These are phyloP conservation scores for Bombus affinis DNA, from an alignment of 1,140 invertebrate genomes.

Conservation along the genomic window DNA sequence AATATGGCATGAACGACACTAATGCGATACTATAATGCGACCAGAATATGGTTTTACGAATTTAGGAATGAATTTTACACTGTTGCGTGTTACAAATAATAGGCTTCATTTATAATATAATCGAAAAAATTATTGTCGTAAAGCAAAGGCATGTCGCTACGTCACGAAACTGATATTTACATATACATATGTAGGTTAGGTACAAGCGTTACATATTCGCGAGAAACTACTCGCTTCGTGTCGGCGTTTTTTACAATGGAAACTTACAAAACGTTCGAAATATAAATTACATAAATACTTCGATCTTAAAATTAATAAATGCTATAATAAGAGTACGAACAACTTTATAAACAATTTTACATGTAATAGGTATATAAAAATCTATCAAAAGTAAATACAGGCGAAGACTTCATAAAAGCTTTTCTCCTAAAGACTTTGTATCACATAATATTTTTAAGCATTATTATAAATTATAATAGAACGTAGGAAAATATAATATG, in stretches of 20 bases:
- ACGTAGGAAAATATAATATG: background rate
- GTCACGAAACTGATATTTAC: slow-evolving; percentile 4
- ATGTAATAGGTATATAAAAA: background rate
- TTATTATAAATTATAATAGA: background rate
- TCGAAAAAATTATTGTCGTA: slow-evolving; percentile 14
- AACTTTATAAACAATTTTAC: background rate
- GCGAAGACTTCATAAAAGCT: background rate
- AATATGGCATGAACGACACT: background rate
- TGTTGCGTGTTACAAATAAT: background rate
- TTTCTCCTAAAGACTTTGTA: background rate
- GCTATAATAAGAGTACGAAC: background rate
- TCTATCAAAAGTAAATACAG: background rate
- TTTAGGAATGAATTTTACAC: background rate
- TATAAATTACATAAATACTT: background rate
- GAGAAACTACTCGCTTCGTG: no score
- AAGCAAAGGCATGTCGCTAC: slow-evolving; percentile 1
- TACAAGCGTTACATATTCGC: background rate
- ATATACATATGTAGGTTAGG: background rate
- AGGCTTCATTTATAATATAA: background rate
- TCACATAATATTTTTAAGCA: slow-evolving; percentile 2
- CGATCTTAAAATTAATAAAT: background rate
- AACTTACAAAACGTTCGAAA: background rate
- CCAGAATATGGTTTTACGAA: background rate
- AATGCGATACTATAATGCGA: background rate
- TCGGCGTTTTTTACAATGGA: background rate